Evolutionary conservation across 1,140 invertebrate species (phyloP), one percentile per base, ranked within the genome.

Genomic region (Caenorhabditis tropicalis): DNA sequence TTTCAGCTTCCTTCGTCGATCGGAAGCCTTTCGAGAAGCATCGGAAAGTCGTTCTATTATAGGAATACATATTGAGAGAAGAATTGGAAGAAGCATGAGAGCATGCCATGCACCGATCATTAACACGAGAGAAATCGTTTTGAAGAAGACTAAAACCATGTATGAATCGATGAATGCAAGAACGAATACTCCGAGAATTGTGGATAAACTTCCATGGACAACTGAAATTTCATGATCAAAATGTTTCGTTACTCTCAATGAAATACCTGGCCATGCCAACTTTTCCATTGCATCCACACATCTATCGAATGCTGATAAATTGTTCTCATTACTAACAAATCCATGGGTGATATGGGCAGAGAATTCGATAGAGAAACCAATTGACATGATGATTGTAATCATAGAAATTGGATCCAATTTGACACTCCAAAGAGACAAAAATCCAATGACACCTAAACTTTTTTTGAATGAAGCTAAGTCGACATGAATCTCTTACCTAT

Each of bases 341-440:
- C 96, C 96, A 90, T 98, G 98, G 87, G 96, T 97, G 53, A 98
- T 98, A 89, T 98, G 97, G 5, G 96, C 96, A 0, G 96, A 96
- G 91, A 97, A 99, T 86, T 92, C 92, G n/a, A 93, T 91, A 15
- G 92, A 92, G 87, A 92, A 92, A 12, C 92, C 92, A 12, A 92
- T 89, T 39, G 89, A 88, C 90, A 92, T 91, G 88, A 92, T 91
- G n/a, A 92, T 87, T 79, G 92, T 92, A 58, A 91, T 91, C 90
- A 91, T 91, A 21, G 90, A 91, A 48, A 91, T 91, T 0, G 86
- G 90, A 81, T 91, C 90, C 46, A 91, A 81, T 51, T 91, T 91
- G n/a, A 98, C 96, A 86, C 94, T 94, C 96, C 97, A 98, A 0
- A 98, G 92, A 0, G 96, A 94, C 95, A 99, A 97, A 92, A 98